Base-by-base conservation (phyloP, 2,888 invertebrate species). In the Mimumesa dahlbomi region DNA sequence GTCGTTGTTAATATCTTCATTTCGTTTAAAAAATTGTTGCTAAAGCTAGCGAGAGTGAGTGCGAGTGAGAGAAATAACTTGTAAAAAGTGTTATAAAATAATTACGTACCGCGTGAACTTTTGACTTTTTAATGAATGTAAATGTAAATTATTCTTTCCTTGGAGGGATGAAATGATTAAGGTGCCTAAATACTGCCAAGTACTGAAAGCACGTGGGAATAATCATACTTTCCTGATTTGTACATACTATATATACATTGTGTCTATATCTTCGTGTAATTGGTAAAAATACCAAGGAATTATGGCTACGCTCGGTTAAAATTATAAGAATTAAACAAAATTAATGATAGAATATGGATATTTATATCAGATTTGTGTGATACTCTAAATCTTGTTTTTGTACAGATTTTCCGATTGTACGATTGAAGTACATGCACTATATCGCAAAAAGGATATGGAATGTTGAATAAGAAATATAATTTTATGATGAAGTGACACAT, bases 181-280 rank as follows among this genome's bases (percentile, higher is more conserved):
- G 75, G 75, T 75, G 75, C 75, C 75, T 75, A 75, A 64, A 56
- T 64, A 75, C 75, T 75, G 75, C 75, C 75, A 72, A 66, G 71
- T 56, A 65, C 34, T 64, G 43, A 40, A 61, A 67, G 75, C 75
- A 67, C 61, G 75, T 40, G 21, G 38, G 29, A 45, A 61, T 61
- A 68, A 43, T 67, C 56, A 54, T 48, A 67, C 52, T 34, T 49
- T 65, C 59, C 49, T 71, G 52, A 75, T 57, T n/a, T 75, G 71
- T 75, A 65, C 25, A 75, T 73, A 73, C 57, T 67, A 72, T 50
- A 64, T 16, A 64, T 43, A 59, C 31, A 58, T 45, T 38, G 22
- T 13, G 13, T 48, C 46, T 52, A 36, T 61, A 56, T 19, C 36
- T 7, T 52, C 18, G 4, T 40, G 36, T 48, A 52, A 38, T 36